These are phyloP conservation scores for Aphidoletes aphidimyza DNA, from an alignment of 2,888 invertebrate genomes.

Conservation along the genomic window DNA sequence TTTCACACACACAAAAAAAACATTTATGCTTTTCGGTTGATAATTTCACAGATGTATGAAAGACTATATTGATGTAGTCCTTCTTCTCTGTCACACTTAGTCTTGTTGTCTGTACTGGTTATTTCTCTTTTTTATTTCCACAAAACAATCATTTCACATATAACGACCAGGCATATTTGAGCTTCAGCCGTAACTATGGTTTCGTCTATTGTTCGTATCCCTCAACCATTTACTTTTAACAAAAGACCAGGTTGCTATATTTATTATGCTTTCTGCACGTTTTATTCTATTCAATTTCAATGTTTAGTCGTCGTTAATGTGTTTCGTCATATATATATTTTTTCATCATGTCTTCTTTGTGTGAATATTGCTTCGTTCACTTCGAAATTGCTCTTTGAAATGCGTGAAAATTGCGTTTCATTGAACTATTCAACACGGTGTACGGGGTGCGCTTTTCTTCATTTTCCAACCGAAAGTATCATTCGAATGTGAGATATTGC, in stretches of 20 bases:
- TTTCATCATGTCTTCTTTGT: neutral
- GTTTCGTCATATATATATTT: neutral
- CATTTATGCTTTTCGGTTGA: conserved; percentile 1
- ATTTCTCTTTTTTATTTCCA: neutral
- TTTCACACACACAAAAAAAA: conserved; percentile 13
- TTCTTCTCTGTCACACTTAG: neutral
- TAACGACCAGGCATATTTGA: neutral
- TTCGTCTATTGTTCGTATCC: conserved; percentile 29
- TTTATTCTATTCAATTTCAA: conserved; percentile 18
- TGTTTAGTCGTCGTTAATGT: neutral
- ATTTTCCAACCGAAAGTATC: too few relatives aligned
- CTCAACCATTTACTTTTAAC: conserved; percentile 29
- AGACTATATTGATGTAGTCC: conserved; percentile 50
- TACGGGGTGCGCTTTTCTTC: too few relatives aligned
- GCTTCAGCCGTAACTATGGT: conserved; percentile 40
- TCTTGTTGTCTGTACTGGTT: neutral
- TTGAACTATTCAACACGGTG: neutral
- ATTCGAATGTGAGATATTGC: too few relatives aligned
- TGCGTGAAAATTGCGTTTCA: conserved; percentile 51
- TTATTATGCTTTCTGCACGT: conserved; percentile 33
- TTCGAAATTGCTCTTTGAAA: neutral
- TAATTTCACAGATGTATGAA: neutral
- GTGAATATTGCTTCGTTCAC: neutral
- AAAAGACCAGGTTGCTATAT: conserved; percentile 39
- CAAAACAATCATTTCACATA: conserved; percentile 39